Percentiles rank a stretch among this genome's conserved stretches.
phyloP scores from a whole-genome alignment of 2,888 invertebrate genomes.

The Melanchra persicariae region DNA sequence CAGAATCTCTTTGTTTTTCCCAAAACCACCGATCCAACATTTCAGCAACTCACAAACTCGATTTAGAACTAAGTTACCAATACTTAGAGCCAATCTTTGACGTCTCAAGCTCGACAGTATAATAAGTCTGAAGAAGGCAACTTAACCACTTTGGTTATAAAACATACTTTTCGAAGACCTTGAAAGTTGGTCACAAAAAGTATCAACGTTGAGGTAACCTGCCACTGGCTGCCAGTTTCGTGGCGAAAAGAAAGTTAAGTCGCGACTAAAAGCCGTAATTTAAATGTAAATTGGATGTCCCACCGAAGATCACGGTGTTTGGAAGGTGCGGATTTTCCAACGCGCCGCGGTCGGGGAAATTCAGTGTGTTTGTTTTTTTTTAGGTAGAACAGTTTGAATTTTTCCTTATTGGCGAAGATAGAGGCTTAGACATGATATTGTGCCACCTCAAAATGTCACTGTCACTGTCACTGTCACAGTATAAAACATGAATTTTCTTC shows the following conservation, averaged over 20 bases:
- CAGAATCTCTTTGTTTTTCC: slow-evolving; percentile 37
- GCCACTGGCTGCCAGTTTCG: slow-evolving; percentile 59
- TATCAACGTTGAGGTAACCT: slow-evolving; percentile 57
- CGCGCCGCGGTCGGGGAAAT: slow-evolving; percentile 20
- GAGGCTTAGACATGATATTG: too few relatives aligned
- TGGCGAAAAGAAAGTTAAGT: slow-evolving; percentile 54
- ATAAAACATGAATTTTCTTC: too few relatives aligned
- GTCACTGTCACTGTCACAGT: too few relatives aligned
- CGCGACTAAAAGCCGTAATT: slow-evolving; percentile 65
- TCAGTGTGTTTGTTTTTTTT: slow-evolving; percentile 23
- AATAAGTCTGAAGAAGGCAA: slow-evolving; percentile 55
- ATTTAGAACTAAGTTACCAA: slow-evolving; percentile 60
- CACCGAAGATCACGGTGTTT: slow-evolving; percentile 51
- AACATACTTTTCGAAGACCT: slow-evolving; percentile 57
- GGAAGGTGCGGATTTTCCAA: slow-evolving; percentile 50
- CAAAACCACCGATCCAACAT: slow-evolving; percentile 43
- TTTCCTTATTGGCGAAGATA: neutral
- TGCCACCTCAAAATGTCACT: too few relatives aligned
- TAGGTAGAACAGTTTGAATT: neutral
- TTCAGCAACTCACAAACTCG: slow-evolving; percentile 48
- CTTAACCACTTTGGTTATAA: slow-evolving; percentile 59
- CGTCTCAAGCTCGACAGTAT: slow-evolving; percentile 40
- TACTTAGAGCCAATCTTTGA: slow-evolving; percentile 57
- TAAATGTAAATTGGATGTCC: slow-evolving; percentile 70
- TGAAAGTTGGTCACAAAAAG: slow-evolving; percentile 59